Base-by-base conservation (phyloP, 2,113 vertebrate genomes). In the Myiozetetes cayanensis region DNA sequence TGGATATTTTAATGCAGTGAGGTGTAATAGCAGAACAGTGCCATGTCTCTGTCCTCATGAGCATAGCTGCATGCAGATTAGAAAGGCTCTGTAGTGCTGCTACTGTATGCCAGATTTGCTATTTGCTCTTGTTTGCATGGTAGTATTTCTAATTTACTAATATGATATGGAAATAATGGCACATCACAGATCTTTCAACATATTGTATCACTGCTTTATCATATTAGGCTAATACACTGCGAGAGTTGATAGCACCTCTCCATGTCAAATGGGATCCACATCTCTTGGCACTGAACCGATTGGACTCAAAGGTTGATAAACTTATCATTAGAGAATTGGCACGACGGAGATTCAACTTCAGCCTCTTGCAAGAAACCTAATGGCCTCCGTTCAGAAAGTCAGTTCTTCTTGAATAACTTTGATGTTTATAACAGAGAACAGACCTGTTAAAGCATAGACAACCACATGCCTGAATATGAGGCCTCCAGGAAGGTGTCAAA, bases 141-240 rank as follows among this genome's bases (percentile, higher is more conserved):
- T 71, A 96, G 90, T 98, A 92, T 97, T 97, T 97, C 97, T 97
- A 94, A 97, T 98, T 96, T 97, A 97, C 97, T 98, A 94, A 97
- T 98, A 96, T 98, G 97, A 95, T 97, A 97, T 98, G 97, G 95
- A 97, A 98, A 96, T 97, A 96, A 98, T 96, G 94, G 95, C 97
- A 97, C 97, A 70, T 96, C 97, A 96, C 97, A 96, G 87, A 97
- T 98, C 98, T 98, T 98, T 98, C 98, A 98, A 97, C 95, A 77
- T 98, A 97, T 98, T 98, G 98, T 98, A 98, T 98, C 98, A 98
- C 98, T 98, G 98, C 98, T 98, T 98, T 98, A 98, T 98, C 96
- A 53, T 98, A 98, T 98, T 98, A 98, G 98, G 98, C 98, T 98
- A 98, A 98, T 98, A 98, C 96, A 98, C 98, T 98, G 96, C 98